A percentile compares a stretch with the other conserved stretches of the same genome.
These are phyloP conservation scores for Rhincodon typus DNA, from an alignment of 2,797 vertebrate genomes.

Conservation along the genomic window DNA sequence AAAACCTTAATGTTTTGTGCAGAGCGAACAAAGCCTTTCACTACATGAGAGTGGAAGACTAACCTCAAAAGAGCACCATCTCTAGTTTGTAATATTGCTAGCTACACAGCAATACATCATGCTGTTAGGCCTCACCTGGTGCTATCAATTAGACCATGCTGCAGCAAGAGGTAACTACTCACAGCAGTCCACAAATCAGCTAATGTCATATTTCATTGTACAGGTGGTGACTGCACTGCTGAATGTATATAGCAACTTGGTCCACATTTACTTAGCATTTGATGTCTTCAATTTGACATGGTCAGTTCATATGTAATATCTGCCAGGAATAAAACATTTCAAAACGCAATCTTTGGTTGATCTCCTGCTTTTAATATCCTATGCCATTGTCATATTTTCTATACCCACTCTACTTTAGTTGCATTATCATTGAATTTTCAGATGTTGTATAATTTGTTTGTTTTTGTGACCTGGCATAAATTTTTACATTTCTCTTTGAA, in stretches of 20 bases:
- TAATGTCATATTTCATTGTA: no score
- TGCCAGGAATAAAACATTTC: background rate
- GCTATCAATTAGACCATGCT: no score
- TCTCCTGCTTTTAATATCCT: background rate
- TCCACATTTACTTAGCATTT: background rate
- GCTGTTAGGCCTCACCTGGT: no score
- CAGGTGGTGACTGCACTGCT: no score
- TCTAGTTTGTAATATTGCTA: background rate
- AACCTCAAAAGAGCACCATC: background rate
- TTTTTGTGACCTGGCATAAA: background rate
- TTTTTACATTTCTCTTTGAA: background rate
- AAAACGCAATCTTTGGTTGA: background rate
- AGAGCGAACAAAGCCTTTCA: conserved; percentile 76
- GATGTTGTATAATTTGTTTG: background rate
- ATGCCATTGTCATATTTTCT: background rate
- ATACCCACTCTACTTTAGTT: background rate
- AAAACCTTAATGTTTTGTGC: conserved; percentile 62
- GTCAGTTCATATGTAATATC: background rate
- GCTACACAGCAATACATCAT: no score
- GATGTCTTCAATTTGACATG: background rate
- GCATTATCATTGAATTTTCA: background rate
- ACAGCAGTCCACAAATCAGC: no score
- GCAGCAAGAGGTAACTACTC: no score
- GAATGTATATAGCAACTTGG: background rate
- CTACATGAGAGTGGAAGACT: conserved; percentile 37